A percentile compares a stretch with the other conserved stretches of the same genome.
These are phyloP conservation scores for Pseudochirops corinnae DNA, from an alignment of 2,797 vertebrate species.

Conservation along the genomic window DNA sequence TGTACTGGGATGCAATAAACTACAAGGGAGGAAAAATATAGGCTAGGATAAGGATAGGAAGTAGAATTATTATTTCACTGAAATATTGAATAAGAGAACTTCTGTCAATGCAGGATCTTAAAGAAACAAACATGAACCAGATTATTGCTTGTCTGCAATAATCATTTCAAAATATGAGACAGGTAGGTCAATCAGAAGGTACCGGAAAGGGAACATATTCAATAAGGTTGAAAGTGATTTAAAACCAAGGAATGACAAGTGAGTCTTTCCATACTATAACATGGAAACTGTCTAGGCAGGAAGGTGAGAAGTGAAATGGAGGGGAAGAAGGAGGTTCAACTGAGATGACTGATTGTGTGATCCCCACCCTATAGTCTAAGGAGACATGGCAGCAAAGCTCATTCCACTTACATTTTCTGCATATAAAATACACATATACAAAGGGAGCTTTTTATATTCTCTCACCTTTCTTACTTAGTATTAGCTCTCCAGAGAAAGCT, in stretches of 20 bases:
- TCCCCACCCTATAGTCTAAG: background rate
- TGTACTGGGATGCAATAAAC: background rate
- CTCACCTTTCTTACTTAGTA: background rate
- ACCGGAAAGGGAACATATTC: background rate
- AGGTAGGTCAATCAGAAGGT: background rate
- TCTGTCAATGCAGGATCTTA: background rate
- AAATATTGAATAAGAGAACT: background rate
- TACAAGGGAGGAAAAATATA: slow-evolving; percentile 19
- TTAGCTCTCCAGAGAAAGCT: background rate
- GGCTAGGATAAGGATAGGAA: background rate
- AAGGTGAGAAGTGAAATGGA: background rate
- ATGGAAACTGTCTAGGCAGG: background rate
- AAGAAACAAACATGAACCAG: background rate
- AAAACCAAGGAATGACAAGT: background rate
- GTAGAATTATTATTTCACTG: background rate
- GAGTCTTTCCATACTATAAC: background rate
- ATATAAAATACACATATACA: background rate
- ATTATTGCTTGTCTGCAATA: background rate
- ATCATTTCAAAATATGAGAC: background rate
- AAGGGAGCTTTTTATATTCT: background rate
- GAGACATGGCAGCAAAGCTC: background rate
- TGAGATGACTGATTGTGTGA: background rate
- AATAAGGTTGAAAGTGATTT: background rate
- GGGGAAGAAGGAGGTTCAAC: background rate
- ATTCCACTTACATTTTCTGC: background rate